Conservation (phyloP, 2,888 invertebrate species). For the Hypena proboscidalis region DNA sequence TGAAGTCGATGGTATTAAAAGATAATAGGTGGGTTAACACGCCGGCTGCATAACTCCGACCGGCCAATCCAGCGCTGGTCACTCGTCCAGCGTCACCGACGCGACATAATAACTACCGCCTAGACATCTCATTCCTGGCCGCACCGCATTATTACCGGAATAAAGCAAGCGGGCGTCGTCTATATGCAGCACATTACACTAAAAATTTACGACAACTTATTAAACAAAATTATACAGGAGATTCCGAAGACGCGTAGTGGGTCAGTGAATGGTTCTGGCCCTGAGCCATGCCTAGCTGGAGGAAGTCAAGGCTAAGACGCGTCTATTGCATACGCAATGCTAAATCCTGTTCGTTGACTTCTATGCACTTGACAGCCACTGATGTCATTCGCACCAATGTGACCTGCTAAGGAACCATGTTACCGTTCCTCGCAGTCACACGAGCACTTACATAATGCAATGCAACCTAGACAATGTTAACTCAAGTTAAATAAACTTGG, state of each 20-base stretch:
- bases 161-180: constrained; percentile 26
- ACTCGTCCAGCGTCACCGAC: constrained; percentile 48
- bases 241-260: constrained; percentile 62
- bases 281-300: constrained; percentile 64
- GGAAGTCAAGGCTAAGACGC: constrained; percentile 75
- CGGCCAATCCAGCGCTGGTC: constrained; percentile 50
- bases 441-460: constrained; percentile 77
- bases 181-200: constrained; percentile 17
- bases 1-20: constrained; percentile 82
- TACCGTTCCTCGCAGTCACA: constrained; percentile 77
- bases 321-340: constrained; percentile 76
- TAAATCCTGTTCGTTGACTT: constrained; percentile 80
- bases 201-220: constrained; percentile 27
- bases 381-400: constrained; percentile 79
- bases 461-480: constrained; percentile 70
- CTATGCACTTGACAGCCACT: constrained; percentile 78
- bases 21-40: constrained; percentile 78
- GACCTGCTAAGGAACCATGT: constrained; percentile 81
- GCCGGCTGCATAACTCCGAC: constrained; percentile 67
- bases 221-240: constrained; percentile 50
- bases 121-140: constrained; percentile 37
- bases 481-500: constrained; percentile 59
- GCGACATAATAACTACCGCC: constrained; percentile 43
- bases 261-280: constrained; percentile 78
- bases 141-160: constrained; percentile 25